phyloP scores from a whole-genome alignment of 2,113 vertebrate species.

The Sinocyclocheilus maitianheensis region DNA sequence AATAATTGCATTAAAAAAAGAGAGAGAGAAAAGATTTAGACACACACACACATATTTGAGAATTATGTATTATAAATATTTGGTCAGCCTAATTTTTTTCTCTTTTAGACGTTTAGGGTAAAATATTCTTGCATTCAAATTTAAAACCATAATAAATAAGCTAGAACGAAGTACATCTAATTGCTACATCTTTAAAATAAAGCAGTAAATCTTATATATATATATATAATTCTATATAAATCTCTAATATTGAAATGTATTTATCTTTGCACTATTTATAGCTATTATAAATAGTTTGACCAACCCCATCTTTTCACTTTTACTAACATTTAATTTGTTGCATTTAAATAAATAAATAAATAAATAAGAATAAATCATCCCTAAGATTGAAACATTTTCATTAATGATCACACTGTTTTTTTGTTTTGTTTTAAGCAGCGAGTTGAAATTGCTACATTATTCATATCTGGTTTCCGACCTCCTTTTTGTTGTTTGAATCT shows the following conservation, averaged over 20 bases:
- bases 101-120: background rate
- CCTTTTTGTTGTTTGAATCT: slow-evolving; percentile 23
- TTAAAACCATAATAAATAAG: no score
- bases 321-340: no score
- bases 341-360: no score
- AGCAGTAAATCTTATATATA: background rate
- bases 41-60: no score
- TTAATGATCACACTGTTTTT: background rate
- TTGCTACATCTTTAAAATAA: no score
- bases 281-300: background rate
- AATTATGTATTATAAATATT: background rate
- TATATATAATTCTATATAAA: background rate
- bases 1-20: no score
- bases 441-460: no score
- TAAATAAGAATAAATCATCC: no score
- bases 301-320: background rate
- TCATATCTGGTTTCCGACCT: background rate
- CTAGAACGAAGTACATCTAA: no score
- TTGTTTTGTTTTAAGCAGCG: background rate
- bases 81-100: background rate
- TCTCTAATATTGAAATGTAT: background rate
- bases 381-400: background rate
- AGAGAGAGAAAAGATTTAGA: no score
- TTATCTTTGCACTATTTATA: background rate
- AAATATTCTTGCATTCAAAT: no score